Evolutionary conservation across 2,888 invertebrate species (phyloP).

Genomic region (Panorpa germanica): DNA sequence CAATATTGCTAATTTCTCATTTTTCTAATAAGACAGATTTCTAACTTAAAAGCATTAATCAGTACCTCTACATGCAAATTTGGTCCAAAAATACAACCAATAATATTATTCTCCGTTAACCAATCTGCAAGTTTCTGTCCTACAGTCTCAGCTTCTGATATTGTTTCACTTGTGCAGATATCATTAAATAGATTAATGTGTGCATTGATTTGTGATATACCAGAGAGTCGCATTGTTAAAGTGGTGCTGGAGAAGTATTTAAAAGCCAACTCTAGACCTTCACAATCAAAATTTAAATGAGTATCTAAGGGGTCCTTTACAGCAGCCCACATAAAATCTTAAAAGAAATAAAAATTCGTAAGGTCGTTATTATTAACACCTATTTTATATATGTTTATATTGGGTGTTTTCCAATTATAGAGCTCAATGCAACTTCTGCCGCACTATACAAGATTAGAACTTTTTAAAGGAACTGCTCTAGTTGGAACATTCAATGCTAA

Average conservation of each 20-base stretch:
- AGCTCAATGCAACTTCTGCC: no score
- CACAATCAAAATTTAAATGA: slow-evolving; percentile 69
- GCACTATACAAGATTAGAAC: no score
- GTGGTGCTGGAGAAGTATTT: slow-evolving; percentile 93
- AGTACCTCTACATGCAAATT: slow-evolving; percentile 84
- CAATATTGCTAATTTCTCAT: slow-evolving; percentile 8
- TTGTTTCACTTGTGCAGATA: slow-evolving; percentile 71
- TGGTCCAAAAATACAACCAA: slow-evolving; percentile 91
- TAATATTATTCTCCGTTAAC: slow-evolving; percentile 76
- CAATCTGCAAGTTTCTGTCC: slow-evolving; percentile 74
- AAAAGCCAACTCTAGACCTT: slow-evolving; percentile 82
- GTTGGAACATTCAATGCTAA: no score
- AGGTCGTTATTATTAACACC: no score
- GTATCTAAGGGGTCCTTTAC: slow-evolving; percentile 82
- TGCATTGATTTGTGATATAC: slow-evolving; percentile 86
- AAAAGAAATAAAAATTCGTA: slow-evolving; percentile 7
- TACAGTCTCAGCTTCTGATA: slow-evolving; percentile 68
- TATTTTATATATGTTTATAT: no score
- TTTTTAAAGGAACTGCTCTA: no score
- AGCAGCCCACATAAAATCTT: slow-evolving; percentile 90
- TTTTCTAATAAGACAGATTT: slow-evolving; percentile 6
- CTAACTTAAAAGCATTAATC: slow-evolving; percentile 8
- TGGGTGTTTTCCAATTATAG: no score
- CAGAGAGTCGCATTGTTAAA: slow-evolving; percentile 80
- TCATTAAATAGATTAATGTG: slow-evolving; percentile 86